Evolutionary conservation across 2,113 vertebrate genomes (phyloP).

Genomic region (Xiphophorus hellerii): DNA sequence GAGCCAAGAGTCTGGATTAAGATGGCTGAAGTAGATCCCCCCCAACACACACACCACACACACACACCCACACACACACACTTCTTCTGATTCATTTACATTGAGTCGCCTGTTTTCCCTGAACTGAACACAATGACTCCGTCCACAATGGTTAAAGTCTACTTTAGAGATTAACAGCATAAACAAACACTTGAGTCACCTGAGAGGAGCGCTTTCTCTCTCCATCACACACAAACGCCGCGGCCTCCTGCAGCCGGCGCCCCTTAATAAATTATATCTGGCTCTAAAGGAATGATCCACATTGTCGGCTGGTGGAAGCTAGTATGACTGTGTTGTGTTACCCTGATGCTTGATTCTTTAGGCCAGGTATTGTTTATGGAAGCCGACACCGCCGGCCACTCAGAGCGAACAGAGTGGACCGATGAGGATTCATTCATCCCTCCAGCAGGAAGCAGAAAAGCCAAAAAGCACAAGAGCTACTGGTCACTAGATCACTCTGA

Average conservation of each 20-base stretch:
- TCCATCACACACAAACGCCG: constrained; percentile 39
- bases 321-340: constrained; percentile 72
- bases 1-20: constrained; percentile 81
- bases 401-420: constrained; percentile 12
- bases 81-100: constrained; percentile 65
- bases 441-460: constrained; percentile 16
- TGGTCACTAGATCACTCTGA: not conserved
- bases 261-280: constrained; percentile 71
- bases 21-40: constrained; percentile 71
- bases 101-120: constrained; percentile 64
- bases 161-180: constrained; percentile 66
- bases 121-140: constrained; percentile 64
- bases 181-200: constrained; percentile 72
- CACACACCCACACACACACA: too few species aligned
- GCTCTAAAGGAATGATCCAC: constrained; percentile 57
- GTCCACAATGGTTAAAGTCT: constrained; percentile 68
- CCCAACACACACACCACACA: constrained; percentile 14
- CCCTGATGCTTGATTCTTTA: constrained; percentile 43
- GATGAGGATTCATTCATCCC: constrained; percentile 33
- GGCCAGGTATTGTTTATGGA: constrained; percentile 56
- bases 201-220: constrained; percentile 60
- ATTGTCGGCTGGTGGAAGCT: constrained; percentile 49
- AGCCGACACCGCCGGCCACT: constrained; percentile 49
- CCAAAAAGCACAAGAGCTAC: constrained; percentile 13
- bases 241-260: constrained; percentile 36